Evolutionary conservation across 2,797 vertebrate genomes (phyloP), one percentile per base, ranked within the genome.

Genomic region (Euthynnus affinis): DNA sequence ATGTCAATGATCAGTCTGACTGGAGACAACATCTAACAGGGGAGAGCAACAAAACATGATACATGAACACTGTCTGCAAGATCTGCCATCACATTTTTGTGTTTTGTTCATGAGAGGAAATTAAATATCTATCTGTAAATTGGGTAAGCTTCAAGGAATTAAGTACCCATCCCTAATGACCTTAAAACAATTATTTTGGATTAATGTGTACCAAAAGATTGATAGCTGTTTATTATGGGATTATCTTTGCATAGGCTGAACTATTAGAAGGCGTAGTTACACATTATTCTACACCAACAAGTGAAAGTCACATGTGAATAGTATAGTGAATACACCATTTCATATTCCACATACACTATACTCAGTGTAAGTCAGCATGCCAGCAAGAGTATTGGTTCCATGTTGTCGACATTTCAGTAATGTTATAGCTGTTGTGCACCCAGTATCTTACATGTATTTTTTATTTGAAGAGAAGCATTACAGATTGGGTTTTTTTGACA

Each of bases 1-100:
- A 76, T 81, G 82, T 90, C 85, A 64, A 17, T 65, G 88, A 91
- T 89, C 82, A 78, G 72, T 80, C 55, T 87, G 85, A 87, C 80
- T 78, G 76, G 42, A 79, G 85, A 84, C 80, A 74, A 74, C 75
- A 78, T 77, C 80, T 70, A 66, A 56, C 69, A 5, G 32, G 53
- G 40, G 37, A 66, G 59, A 78, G 71, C 15, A 51, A 81, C 46
- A 69, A 68, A 76, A 73, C 79, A 82, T 58, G 32, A 48, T 44
- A 53, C 73, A 40, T 8, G 53, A 18, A 52, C 4, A 9, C 60
- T 5, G 57, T 64, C 70, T 53, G 74, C n/a, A 55, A 59, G 76
- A 76, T 6, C 52, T 22, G 55, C 20, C 3, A 55, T 86, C 67
- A 32, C 29, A 55, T 69, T 22, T 34, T 18, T 51, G 14, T 60